Conservation (phyloP, 2,888 invertebrate species). For the Pandemis corylana region DNA sequence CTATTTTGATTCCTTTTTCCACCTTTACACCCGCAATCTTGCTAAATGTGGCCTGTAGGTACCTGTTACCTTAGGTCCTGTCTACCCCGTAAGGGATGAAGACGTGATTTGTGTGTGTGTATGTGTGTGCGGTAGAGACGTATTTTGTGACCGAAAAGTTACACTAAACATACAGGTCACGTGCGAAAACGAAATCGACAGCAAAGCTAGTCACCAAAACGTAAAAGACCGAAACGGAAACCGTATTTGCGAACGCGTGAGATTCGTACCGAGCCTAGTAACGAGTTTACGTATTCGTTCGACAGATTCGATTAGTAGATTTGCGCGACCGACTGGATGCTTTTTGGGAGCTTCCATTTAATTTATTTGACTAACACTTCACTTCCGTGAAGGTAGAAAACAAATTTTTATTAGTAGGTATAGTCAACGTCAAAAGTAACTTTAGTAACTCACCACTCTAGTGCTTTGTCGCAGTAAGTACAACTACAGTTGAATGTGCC, state of each 20-base stretch:
- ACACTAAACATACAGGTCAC: neutral
- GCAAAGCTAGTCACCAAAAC: neutral
- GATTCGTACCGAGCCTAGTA: neutral
- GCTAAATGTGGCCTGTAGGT: too few species aligned
- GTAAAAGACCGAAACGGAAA: neutral
- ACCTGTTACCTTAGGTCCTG: too few species aligned
- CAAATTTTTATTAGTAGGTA: neutral
- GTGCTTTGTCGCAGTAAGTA: too few species aligned
- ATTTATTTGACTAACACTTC: slow-evolving; percentile 8
- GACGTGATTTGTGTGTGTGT: too few species aligned
- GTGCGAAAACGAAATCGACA: neutral
- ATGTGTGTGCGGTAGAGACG: too few species aligned
- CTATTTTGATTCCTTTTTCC: too few species aligned
- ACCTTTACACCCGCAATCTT: too few species aligned
- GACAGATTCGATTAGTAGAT: slow-evolving; percentile 26
- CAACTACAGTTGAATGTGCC: too few species aligned
- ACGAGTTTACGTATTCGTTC: slow-evolving; percentile 5
- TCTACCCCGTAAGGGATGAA: too few species aligned
- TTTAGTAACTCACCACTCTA: too few species aligned
- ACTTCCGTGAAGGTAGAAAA: neutral
- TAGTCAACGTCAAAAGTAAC: too few species aligned
- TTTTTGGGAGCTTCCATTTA: neutral
- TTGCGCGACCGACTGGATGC: neutral
- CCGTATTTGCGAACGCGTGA: neutral
- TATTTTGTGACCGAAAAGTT: too few species aligned